These are phyloP conservation scores for Chromoteleia sp. DNA, from an alignment of 2,888 invertebrate species.

Conservation along the genomic window DNA sequence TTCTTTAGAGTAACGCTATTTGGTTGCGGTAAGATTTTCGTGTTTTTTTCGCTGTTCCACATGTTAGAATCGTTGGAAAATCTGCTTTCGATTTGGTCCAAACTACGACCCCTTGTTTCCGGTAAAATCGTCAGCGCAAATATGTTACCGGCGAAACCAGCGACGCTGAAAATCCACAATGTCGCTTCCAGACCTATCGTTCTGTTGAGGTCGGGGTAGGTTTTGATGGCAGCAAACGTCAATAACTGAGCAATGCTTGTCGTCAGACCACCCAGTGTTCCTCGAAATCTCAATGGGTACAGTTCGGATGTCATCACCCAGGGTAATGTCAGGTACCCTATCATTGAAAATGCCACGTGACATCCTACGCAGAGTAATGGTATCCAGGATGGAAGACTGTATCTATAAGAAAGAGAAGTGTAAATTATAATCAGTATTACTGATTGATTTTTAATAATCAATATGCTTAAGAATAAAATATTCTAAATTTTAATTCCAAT, in stretches of 20 bases:
- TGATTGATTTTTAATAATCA: too few species aligned
- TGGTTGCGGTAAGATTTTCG: constrained; percentile 48
- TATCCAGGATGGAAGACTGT: constrained; percentile 80
- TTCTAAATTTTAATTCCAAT: too few species aligned
- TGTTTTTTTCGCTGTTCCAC: constrained; percentile 50
- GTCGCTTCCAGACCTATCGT: constrained; percentile 88
- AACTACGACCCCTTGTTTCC: constrained; percentile 89
- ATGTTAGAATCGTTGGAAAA: constrained; percentile 85
- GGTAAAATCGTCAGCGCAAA: constrained; percentile 88
- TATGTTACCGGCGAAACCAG: constrained; percentile 86
- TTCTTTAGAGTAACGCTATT: constrained; percentile 76
- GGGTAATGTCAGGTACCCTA: constrained; percentile 90
- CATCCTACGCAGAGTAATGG: constrained; percentile 88
- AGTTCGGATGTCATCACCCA: constrained; percentile 92
- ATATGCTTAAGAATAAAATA: too few species aligned
- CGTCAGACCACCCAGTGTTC: constrained; percentile 89
- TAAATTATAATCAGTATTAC: neutral
- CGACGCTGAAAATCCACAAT: constrained; percentile 87
- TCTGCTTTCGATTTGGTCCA: constrained; percentile 89
- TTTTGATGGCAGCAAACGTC: constrained; percentile 90
- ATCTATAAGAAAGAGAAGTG: constrained; percentile 69
- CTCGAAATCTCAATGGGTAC: constrained; percentile 89
- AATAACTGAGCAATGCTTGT: constrained; percentile 89
- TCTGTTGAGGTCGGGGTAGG: constrained; percentile 88
- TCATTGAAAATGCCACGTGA: constrained; percentile 90